Evolutionary conservation across 2,113 vertebrate genomes (phyloP), one percentile per base, ranked within the genome.

Genomic region (Chamaea fasciata): DNA sequence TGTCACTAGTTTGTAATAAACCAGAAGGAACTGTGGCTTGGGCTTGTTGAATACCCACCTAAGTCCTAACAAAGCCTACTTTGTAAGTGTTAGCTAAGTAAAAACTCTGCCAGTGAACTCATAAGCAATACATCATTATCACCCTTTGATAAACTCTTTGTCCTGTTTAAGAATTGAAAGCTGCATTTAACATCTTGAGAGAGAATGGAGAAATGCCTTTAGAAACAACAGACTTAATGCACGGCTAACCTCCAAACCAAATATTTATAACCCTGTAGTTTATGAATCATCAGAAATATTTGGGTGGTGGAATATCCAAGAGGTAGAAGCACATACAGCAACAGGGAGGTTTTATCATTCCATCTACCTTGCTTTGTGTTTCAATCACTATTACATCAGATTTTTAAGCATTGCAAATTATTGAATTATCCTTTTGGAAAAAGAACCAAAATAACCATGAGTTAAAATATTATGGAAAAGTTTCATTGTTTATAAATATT

Each of bases 161-260:
- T 83, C 79, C 44, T 71, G 76, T 22, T 83, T 94, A 80, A 84
- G 77, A 96, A 77, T 91, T 89, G 94, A 87, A 96, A 93, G 57
- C 67, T 83, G 62, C 70, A 85, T 91, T 93, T 87, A 74, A 90
- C 22, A 59, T 88, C 92, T 46, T 73, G 59, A 85, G 79, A 52
- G 17, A 88, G 77, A 94, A 92, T 52, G 77, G 77, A 84, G 75
- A 71, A 62, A 62, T 89, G 44, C 42, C 79, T 92, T 90, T 57
- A 88, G 90, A 86, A 96, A 93, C n/a, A 92, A 71, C 37, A 85
- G 64, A 13, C 64, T 78, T 90, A 82, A 90, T 87, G 79, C 49
- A 95, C 59, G 68, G 63, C 87, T 95, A 91, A 96, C 82, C 76
- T 92, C 84, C 93, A 95, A 96, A 59, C 64, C 74, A 97, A 96